Evolutionary conservation across 1,140 invertebrate species (phyloP), one percentile per base, ranked within the genome.

Genomic region (Drosophila lacteicornis): DNA sequence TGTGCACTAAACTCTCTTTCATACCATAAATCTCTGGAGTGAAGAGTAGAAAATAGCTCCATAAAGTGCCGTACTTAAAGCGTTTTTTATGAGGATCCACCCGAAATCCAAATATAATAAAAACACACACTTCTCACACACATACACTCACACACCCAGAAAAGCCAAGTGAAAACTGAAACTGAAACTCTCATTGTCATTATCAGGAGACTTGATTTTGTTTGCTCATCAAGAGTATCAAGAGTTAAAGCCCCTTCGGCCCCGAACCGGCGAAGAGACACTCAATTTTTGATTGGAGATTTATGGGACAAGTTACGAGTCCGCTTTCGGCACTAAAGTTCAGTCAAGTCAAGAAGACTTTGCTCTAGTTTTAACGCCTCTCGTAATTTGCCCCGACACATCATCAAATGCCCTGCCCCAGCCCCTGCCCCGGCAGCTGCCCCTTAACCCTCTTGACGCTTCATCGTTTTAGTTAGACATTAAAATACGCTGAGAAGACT

Each of bases 301-400:
- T 81, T 85, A 85, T 78, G 78, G 46, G 62, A 67, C 45, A 73
- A 79, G 50, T 74, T 74, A 74, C 70, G 70, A 74, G 70, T 50
- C 49, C 70, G 70, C 70, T 75, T 60, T 71, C 58, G 66, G 69
- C 77, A 71, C 75, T 82, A 75, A 82, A 82, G 75, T 82, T 82
- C 63, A 79, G 11, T 62, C 61, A 19, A 63, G 50, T 51, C 71
- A 69, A 53, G 13, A 38, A 65, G 69, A 60, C 61, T 82, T 80
- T 87, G 83, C 84, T 87, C 84, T 80, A 88, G 84, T 87, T 87
- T 88, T 80, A 87, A 83, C 83, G 83, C 84, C 80, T 87, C 75
- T 82, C 61, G 79, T 79, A 81, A 78, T 81, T 85, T 77, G 61
- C 77, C 70, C 77, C 58, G 46, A 67, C 83, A 87, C 84, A 83